Percentiles rank a stretch among this genome's conserved stretches.
Evolutionary conservation across 1,140 invertebrate species (phyloP).

Genomic region (Aporrectodea caliginosa): DNA sequence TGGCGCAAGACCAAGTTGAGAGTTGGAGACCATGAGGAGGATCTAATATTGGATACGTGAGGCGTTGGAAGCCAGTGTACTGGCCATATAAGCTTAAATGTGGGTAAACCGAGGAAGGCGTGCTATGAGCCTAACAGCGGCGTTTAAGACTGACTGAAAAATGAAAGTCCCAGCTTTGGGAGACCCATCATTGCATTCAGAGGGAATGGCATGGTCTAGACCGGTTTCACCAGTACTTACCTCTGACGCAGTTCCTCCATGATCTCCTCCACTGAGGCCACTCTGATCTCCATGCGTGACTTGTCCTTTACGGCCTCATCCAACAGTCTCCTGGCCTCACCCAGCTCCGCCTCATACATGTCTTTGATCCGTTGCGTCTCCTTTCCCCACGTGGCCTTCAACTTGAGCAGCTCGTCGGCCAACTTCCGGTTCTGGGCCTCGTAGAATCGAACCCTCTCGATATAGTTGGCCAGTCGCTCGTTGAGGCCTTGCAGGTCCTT

Average conservation of each 20-base stretch:
- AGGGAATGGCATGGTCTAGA: too few relatives aligned
- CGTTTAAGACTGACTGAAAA: too few relatives aligned
- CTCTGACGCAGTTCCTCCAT: slow-evolving; percentile 44
- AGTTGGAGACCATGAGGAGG: too few relatives aligned
- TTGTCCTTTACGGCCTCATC: slow-evolving; percentile 37
- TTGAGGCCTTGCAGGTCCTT: slow-evolving; percentile 19
- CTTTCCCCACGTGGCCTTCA: slow-evolving; percentile 33
- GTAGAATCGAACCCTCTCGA: slow-evolving; percentile 31
- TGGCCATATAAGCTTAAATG: too few relatives aligned
- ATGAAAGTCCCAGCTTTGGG: too few relatives aligned
- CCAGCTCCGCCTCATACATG: slow-evolving; percentile 34
- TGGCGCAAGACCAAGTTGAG: too few relatives aligned
- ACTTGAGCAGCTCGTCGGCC: slow-evolving; percentile 31
- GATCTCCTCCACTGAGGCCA: slow-evolving; percentile 38
- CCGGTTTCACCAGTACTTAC: too few relatives aligned
- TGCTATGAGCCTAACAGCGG: too few relatives aligned
- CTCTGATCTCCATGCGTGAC: slow-evolving; percentile 32
- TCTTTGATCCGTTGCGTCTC: slow-evolving; percentile 31
- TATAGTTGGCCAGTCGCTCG: slow-evolving; percentile 19
- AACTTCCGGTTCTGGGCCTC: slow-evolving; percentile 34
- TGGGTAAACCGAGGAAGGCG: too few relatives aligned
- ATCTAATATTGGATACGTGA: too few relatives aligned
- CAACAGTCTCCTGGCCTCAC: slow-evolving; percentile 39
- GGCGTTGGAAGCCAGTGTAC: too few relatives aligned
- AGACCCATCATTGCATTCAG: too few relatives aligned